Percentiles rank a stretch among this genome's conserved stretches.
Conservation (phyloP, 1,140 invertebrate species). For the Listronotus bonariensis region DNA sequence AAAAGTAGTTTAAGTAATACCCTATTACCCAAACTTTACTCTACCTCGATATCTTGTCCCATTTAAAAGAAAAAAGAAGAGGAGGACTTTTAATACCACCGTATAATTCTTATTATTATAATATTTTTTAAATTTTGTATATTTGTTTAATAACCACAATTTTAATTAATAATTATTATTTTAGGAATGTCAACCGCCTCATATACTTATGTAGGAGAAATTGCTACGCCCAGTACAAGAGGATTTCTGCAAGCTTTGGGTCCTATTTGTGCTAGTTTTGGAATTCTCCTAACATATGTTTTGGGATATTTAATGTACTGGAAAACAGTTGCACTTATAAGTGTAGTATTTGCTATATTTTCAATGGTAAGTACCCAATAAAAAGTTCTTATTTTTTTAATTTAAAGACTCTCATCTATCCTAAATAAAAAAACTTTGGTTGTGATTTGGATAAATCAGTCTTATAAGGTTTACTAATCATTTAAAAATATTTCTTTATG, state of each 20-base stretch:
- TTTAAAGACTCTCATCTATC: too few relatives aligned
- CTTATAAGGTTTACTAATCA: too few relatives aligned
- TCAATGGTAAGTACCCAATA: constrained; percentile 54
- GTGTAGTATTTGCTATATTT: constrained; percentile 63
- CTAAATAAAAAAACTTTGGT: neutral
- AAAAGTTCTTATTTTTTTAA: too few relatives aligned
- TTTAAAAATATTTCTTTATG: too few relatives aligned
- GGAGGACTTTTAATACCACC: too few relatives aligned
- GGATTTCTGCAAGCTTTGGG: constrained; percentile 65
- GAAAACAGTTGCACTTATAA: constrained; percentile 65
- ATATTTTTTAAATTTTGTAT: too few relatives aligned
- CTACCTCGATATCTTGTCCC: too few relatives aligned
- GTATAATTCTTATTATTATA: too few relatives aligned
- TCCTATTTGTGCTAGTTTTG: constrained; percentile 67
- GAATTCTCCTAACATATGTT: constrained; percentile 68
- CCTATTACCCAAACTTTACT: too few relatives aligned
- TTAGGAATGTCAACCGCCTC: constrained; percentile 65
- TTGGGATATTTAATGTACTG: constrained; percentile 66
- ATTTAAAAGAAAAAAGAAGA: too few relatives aligned
- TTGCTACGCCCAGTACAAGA: constrained; percentile 61
- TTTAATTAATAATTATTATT: constrained; percentile 39
- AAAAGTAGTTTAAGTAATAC: too few relatives aligned
- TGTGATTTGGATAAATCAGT: too few relatives aligned
- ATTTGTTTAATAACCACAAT: neutral
- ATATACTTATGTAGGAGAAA: constrained; percentile 67